Conservation (phyloP, 2,113 vertebrate species). For the Pituophis catenifer region DNA sequence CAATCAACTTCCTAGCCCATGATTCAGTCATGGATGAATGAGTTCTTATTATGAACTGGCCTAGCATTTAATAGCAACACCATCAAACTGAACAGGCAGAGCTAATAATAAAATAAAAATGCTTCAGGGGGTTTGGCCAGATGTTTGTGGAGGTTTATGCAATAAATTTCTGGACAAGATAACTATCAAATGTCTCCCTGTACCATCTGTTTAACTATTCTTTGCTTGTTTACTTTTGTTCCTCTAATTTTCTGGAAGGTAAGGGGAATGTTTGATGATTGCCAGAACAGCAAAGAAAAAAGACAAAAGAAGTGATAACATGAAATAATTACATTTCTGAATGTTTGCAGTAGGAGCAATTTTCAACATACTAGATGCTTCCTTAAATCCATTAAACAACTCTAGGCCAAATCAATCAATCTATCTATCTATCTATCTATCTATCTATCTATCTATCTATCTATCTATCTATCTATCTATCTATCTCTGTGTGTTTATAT, state of each 20-base stretch:
- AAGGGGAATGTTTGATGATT: neutral
- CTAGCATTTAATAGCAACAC: neutral
- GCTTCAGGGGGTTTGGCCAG: neutral
- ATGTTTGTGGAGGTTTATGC: neutral
- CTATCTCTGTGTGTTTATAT: neutral
- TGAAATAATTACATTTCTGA: neutral
- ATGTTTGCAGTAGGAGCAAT: neutral
- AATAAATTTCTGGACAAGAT: too few relatives aligned
- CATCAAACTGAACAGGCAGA: neutral
- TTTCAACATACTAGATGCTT: neutral
- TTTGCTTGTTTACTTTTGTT: neutral
- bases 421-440: too few relatives aligned
- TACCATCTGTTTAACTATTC: neutral
- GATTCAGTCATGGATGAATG: neutral
- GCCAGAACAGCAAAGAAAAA: slow-evolving; percentile 9
- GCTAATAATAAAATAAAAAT: neutral
- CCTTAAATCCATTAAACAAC: neutral
- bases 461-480: too few relatives aligned
- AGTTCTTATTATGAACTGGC: neutral
- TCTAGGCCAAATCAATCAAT: too few relatives aligned
- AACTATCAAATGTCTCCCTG: too few relatives aligned
- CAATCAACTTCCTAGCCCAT: neutral
- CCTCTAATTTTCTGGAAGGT: neutral
- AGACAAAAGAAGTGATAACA: neutral
- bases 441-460: too few relatives aligned